These are phyloP conservation scores for Corbicula japonica DNA, from an alignment of 2,888 invertebrate species.

Conservation along the genomic window DNA sequence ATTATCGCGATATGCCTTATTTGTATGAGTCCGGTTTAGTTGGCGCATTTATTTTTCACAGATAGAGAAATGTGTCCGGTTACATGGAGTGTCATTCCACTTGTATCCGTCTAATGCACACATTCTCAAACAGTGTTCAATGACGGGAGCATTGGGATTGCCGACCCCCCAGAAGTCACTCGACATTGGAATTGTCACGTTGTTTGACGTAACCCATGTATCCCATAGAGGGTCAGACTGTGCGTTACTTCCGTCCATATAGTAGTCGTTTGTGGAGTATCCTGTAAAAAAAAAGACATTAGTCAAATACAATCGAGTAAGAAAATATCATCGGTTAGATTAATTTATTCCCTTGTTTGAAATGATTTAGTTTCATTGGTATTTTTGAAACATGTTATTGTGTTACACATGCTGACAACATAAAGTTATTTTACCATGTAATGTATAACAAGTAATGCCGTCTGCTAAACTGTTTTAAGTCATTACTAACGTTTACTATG, in stretches of 20 bases:
- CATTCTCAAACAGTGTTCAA: background rate
- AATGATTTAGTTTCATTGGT: too few species aligned
- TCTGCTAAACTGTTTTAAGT: too few species aligned
- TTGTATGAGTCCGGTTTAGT: too few species aligned
- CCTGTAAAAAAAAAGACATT: background rate
- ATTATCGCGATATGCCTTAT: too few species aligned
- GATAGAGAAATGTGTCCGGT: background rate
- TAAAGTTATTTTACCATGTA: too few species aligned
- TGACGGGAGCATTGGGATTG: background rate
- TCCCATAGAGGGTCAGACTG: background rate
- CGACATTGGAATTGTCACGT: background rate
- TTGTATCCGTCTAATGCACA: background rate
- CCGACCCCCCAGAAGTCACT: background rate
- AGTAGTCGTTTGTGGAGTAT: background rate
- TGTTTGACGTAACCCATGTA: constrained; percentile 2
- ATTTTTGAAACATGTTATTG: too few species aligned
- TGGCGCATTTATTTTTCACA: constrained; percentile 19
- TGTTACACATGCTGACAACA: too few species aligned
- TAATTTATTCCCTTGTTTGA: too few species aligned
- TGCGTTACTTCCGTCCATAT: background rate
- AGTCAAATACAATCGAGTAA: too few species aligned
- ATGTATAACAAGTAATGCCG: too few species aligned
- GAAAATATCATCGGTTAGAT: too few species aligned
- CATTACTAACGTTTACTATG: too few species aligned
- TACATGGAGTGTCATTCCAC: constrained; percentile 3